Base-by-base conservation (phyloP, 2,113 vertebrate species). In the Brevimyrus niger region DNA sequence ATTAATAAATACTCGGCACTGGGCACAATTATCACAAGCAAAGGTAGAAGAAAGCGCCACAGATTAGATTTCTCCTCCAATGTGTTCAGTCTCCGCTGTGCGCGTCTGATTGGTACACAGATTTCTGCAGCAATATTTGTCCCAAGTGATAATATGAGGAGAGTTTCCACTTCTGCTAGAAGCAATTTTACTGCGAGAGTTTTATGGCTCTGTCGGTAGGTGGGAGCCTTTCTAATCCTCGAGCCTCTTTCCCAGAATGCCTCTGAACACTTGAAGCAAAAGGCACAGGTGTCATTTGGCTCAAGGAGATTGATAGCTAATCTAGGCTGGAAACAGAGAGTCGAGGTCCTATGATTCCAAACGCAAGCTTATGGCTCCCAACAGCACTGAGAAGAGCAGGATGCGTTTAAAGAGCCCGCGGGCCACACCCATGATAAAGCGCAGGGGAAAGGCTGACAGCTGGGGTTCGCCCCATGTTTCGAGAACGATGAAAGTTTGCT, bases 221-320 rank as follows among this genome's bases (percentile, higher is more conserved):
- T 17, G n/a, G 44, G 61, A 31, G n/a, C 44, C 76, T 88, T 69
- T 61, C 58, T 47, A 88, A 55, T 47, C 23, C 58, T 35, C 48
- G 2, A 31, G 47, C 47, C 47, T 42, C 27, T 51, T 83, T 42
- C 55, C n/a, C 88, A 88, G 76, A 73, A 87, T 86, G 84, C 47
- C 46, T 86, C 84, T 48, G 84, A 86, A 50, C 48, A 38, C 27
- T 87, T n/a, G 85, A 87, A 42, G 85, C n/a, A 38, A 87, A 87
- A 87, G 85, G 27, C 85, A 19, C 85, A 87, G 85, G 50, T 87
- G 47, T 87, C 85, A 38, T 53, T 38, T 87, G 31, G 23, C 83
- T 48, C 47, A 13, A 48, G 83, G 83, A 50, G 27, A 87, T 21
- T 48, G 50, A 87, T 53, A 35, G 31, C 50, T 87, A 87, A 87